Evolutionary conservation across 64 coral and sea anemone species (phyloP), one percentile per base, ranked within the genome.

Genomic region (Stylophora pistillata): DNA sequence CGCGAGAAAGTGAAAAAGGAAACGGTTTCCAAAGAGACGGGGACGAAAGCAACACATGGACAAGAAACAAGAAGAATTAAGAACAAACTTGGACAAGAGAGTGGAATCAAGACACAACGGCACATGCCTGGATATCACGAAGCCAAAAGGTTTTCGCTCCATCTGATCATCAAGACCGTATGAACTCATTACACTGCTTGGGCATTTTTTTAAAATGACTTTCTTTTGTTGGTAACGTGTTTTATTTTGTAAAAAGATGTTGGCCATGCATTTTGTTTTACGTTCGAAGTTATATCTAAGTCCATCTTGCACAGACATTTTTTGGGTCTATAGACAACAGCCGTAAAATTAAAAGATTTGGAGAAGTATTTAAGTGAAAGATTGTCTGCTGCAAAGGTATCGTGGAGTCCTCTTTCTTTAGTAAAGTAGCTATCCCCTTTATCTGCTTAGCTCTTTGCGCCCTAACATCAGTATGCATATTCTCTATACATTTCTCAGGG

Each of bases 131-230:
- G 95, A 33, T 73, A 93, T 88, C 31, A 89, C 73, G 82, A 90
- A 90, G 81, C 91, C 15, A 97, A 93, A 77, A 86, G 85, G 52
- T 97, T 97, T 71, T 85, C 73, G 33, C 84, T 97, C 25, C 80
- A 87, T 14, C 83, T 97, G 26, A 52, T 53, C 30, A 93, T 97
- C 32, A 88, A 90, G 32, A 88, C 93, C 56, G 58, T 97, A 21
- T 97, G 54, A 89, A 17, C 23, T 9, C 23, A n/a, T 37, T 63
- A 29, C 37, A 82, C 59, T 79, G 23, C 30, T 79, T 76, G 53
- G 73, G 73, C 15, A 52, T 53, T 76, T 21, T 78, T 78, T 77
- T 14, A 26, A n/a, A 54, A 21, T 78, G 28, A 26, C 52, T 20
- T 41, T n/a, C 18, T 30, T 20, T 64, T 56, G 16, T 14, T 75